Percentiles rank a stretch among this genome's conserved stretches.
phyloP scores from a whole-genome alignment of 2,113 vertebrate species.

The Colistium nudipinnis region DNA sequence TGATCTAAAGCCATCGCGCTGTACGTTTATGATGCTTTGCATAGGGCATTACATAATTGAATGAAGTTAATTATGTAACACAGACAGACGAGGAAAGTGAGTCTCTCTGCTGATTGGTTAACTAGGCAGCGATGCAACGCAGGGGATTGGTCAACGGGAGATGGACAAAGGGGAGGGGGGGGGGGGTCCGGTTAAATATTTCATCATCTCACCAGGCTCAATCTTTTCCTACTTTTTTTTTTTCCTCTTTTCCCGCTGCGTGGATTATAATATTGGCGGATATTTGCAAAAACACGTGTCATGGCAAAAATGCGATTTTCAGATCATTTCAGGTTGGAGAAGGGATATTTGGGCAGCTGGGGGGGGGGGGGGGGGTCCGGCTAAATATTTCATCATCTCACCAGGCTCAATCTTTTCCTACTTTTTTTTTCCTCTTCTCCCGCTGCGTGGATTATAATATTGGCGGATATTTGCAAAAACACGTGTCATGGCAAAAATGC shows the following conservation, averaged over 20 bases:
- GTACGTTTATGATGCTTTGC: too few species aligned
- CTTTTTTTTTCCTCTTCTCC: conserved; percentile 28
- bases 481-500: too few species aligned
- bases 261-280: too few species aligned
- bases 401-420: conserved; percentile 3
- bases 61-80: too few species aligned
- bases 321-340: too few species aligned
- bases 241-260: not conserved
- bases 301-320: too few species aligned
- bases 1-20: not conserved
- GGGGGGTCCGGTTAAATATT: conserved; percentile 14
- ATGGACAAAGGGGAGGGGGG: too few species aligned
- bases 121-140: conserved; percentile 1
- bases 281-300: too few species aligned
- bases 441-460: too few species aligned
- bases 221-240: conserved; percentile 27
- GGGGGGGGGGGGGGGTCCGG: not conserved
- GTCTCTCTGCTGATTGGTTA: not conserved
- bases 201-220: conserved; percentile 17
- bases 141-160: not conserved
- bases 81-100: not conserved
- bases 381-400: conserved; percentile 23
- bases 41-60: too few species aligned
- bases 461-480: too few species aligned
- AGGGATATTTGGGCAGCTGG: too few species aligned